These are phyloP conservation scores for Emydocephalus ijimae DNA, from an alignment of 2,113 vertebrate genomes.

Conservation along the genomic window DNA sequence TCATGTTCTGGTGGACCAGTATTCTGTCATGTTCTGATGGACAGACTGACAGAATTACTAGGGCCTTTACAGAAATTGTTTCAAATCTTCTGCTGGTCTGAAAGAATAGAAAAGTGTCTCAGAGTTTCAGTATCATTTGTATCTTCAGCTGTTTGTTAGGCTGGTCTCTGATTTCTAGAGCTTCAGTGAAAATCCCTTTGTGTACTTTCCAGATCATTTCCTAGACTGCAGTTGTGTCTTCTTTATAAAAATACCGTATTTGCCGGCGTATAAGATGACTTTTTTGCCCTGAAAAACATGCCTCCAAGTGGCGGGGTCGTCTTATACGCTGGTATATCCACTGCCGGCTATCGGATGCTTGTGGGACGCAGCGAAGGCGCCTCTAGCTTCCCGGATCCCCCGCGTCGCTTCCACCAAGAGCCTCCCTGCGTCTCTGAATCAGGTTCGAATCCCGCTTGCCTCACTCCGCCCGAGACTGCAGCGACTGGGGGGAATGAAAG, in stretches of 20 bases:
- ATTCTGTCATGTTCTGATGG: background rate
- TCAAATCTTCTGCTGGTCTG: background rate
- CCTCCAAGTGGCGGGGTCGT: no score
- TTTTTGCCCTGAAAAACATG: no score
- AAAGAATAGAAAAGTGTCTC: background rate
- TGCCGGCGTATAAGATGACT: no score
- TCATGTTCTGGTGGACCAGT: background rate
- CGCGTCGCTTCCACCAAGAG: no score
- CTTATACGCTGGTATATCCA: no score
- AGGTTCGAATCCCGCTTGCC: no score
- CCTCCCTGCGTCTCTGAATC: no score
- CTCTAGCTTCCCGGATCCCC: no score
- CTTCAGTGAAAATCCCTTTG: conserved; percentile 40
- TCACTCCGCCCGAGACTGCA: no score
- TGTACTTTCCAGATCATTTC: conserved; percentile 45
- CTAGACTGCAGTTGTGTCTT: conserved; percentile 33
- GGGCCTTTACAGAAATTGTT: background rate
- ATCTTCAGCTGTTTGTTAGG: background rate
- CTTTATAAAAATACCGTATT: conserved; percentile 36
- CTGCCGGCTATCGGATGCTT: no score
- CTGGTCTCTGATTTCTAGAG: background rate
- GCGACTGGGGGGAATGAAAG: no score
- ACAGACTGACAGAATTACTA: background rate
- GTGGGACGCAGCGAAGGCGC: no score
- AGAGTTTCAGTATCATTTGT: background rate